phyloP scores from a whole-genome alignment of 2,797 vertebrate genomes.

The Sebastes variabilis region DNA sequence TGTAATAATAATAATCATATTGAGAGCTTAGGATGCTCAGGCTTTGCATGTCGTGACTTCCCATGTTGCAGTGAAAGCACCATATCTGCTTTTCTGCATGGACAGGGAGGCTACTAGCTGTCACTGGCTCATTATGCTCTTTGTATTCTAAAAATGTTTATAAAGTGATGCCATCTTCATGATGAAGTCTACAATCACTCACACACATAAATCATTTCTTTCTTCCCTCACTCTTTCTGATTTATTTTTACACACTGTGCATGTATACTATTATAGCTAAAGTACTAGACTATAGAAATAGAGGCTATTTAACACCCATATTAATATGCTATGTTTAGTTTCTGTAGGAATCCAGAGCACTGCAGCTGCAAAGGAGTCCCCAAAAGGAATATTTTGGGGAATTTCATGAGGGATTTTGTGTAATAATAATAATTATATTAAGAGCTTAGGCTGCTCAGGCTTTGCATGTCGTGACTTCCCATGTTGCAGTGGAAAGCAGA shows the following conservation, averaged over 20 bases:
- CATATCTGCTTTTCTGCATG: neutral
- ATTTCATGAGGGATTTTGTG: neutral
- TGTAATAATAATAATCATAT: neutral
- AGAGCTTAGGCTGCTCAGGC: neutral
- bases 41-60: constrained; percentile 6
- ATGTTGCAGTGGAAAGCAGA: constrained; percentile 5
- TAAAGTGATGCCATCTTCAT: neutral
- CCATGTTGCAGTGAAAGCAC: neutral
- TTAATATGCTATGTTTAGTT: neutral
- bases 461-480: constrained; percentile 11
- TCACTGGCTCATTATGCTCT: neutral
- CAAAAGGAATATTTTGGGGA: neutral
- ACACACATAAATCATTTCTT: neutral
- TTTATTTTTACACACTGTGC: neutral
- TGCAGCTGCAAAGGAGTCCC: neutral
- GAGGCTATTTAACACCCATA: neutral
- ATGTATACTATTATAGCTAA: neutral
- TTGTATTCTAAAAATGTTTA: neutral
- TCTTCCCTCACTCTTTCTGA: neutral
- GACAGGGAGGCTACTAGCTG: neutral
- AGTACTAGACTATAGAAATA: neutral
- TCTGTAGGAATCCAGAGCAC: neutral
- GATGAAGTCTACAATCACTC: too few species aligned
- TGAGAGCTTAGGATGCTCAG: neutral
- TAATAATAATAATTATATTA: neutral